Conservation (phyloP, 2,797 vertebrate species). For the Notoglanidium macrostoma region DNA sequence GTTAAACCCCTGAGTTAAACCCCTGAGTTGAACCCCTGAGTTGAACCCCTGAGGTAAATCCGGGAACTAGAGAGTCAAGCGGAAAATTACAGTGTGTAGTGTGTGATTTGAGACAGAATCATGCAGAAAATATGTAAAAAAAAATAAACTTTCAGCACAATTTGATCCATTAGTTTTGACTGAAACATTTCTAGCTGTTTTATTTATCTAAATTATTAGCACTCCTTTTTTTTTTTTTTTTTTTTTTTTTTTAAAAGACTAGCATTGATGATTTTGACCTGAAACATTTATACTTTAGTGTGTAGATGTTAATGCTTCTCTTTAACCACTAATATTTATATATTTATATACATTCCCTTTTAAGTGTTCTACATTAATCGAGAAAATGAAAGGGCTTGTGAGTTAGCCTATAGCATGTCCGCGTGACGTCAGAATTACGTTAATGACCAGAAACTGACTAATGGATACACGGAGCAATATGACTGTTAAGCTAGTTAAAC, state of each 20-base stretch:
- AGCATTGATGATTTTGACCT: background rate
- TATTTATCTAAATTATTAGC: conserved; percentile 1
- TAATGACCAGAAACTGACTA: no score
- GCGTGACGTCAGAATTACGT: background rate
- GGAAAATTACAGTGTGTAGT: background rate
- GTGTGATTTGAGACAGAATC: background rate
- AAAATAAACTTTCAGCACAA: background rate
- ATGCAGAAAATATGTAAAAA: background rate
- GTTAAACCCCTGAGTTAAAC: no score
- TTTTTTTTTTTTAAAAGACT: background rate
- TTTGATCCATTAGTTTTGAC: background rate
- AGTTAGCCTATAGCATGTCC: background rate
- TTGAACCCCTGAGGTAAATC: no score
- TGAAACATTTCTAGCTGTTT: background rate
- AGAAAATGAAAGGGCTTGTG: background rate
- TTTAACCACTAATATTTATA: conserved; percentile 12
- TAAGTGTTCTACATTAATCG: background rate
- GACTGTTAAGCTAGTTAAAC: background rate
- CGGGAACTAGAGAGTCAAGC: no score
- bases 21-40: no score
- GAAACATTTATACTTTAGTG: background rate
- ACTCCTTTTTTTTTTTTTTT: no score
- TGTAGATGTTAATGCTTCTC: background rate
- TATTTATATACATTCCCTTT: conserved; percentile 1
- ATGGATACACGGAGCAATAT: background rate